Conservation (phyloP, 2,888 invertebrate genomes). For the Antitype chi region DNA sequence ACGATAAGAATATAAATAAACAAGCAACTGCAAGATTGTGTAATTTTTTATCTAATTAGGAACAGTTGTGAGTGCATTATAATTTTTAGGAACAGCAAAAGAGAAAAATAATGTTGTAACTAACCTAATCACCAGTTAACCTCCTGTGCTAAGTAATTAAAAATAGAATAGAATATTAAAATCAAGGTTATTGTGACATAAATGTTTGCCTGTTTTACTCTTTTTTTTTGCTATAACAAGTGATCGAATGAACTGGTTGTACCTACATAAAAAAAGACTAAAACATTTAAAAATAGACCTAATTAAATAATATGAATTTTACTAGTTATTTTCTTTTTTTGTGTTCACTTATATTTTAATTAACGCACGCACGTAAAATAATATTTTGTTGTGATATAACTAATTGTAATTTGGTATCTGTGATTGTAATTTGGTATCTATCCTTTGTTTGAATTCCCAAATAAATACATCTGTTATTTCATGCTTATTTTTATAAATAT, state of each 20-base stretch:
- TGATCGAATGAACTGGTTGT: neutral
- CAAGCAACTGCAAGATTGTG: constrained; percentile 3
- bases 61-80: neutral
- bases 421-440: neutral
- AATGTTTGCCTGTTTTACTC: neutral
- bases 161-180: neutral
- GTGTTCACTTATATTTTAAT: too few relatives aligned
- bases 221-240: neutral
- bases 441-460: neutral
- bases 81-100: neutral
- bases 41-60: neutral
- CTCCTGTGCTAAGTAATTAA: neutral
- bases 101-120: neutral
- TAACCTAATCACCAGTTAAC: too few relatives aligned
- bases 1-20: constrained; percentile 35
- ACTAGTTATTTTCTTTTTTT: too few relatives aligned
- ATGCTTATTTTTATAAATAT: too few relatives aligned
- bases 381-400: neutral
- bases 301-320: neutral
- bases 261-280: neutral
- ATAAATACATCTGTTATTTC: neutral
- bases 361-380: neutral
- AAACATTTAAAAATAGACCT: neutral
- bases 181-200: constrained; percentile 19
- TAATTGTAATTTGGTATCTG: neutral